Percentiles rank a stretch among this genome's conserved stretches.
Evolutionary conservation across 1,140 invertebrate species (phyloP).

Genomic region (Micrasema longulum): DNA sequence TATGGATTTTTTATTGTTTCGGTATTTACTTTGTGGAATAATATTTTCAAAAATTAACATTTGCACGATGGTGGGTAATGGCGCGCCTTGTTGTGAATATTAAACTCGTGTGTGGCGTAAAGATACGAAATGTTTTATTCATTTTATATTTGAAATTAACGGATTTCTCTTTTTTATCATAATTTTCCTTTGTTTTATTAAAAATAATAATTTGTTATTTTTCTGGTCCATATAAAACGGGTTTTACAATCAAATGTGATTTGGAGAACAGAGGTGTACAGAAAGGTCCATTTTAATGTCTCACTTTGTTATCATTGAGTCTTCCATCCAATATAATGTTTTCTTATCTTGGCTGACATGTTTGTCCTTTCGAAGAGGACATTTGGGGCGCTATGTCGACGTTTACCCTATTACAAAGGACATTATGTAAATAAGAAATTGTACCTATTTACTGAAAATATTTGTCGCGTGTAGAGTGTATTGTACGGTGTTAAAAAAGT

Average conservation of each 20-base stretch:
- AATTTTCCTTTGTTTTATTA: no score
- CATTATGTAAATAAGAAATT: constrained; percentile 39
- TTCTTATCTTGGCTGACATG: constrained; percentile 25
- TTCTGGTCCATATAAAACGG: no score
- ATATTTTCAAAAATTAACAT: no score
- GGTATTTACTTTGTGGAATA: no score
- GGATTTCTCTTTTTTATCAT: no score
- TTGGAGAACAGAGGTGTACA: constrained; percentile 7
- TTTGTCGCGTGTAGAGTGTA: background rate
- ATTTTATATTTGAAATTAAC: no score
- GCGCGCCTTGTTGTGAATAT: no score
- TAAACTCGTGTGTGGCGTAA: no score
- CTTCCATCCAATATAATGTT: constrained; percentile 14
- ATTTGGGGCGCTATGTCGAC: constrained; percentile 1
- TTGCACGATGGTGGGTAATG: no score
- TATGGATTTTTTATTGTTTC: no score
- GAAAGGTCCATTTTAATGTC: constrained; percentile 16
- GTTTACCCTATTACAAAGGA: constrained; percentile 2
- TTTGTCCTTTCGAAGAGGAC: constrained; percentile 15
- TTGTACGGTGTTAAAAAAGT: background rate
- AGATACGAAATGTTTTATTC: no score
- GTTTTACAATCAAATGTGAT: constrained; percentile 14
- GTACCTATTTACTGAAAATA: constrained; percentile 15
- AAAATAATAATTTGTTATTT: no score
- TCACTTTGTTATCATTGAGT: constrained; percentile 38